Evolutionary conservation across 2,797 vertebrate species (phyloP).

Genomic region (Gymnothorax reevesii): DNA sequence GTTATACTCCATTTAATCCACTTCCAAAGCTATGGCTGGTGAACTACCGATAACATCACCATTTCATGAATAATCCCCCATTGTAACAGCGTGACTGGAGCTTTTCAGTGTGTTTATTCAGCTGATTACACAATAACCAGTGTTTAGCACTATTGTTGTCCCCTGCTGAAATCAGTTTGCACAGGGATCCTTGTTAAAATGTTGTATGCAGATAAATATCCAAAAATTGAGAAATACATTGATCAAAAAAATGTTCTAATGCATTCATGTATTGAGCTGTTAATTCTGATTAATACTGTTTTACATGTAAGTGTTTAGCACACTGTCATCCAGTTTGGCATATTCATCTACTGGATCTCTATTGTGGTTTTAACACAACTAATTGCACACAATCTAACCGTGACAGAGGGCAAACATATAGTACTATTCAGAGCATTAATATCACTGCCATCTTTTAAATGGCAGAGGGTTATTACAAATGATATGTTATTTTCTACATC

Average conservation of each 20-base stretch:
- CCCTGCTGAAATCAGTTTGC: neutral
- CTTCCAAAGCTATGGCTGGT: neutral
- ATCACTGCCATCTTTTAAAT: no score
- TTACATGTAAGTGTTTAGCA: neutral
- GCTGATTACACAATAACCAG: neutral
- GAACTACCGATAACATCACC: neutral
- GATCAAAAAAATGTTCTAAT: neutral
- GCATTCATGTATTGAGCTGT: neutral
- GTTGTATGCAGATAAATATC: neutral
- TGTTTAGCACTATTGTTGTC: neutral
- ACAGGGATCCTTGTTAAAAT: neutral
- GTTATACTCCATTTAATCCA: neutral
- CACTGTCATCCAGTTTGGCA: no score
- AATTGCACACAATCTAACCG: no score
- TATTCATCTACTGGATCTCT: no score
- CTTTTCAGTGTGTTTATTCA: neutral
- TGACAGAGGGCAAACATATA: no score
- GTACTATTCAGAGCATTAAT: no score
- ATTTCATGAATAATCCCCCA: neutral
- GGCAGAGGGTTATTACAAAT: neutral
- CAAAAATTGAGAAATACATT: conserved; percentile 1
- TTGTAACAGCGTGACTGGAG: neutral
- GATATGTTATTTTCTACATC: neutral
- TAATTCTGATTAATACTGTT: neutral
- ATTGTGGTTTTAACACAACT: no score